Base-by-base conservation (phyloP, 2,888 invertebrate species). In the Glaucopsyche alexis region DNA sequence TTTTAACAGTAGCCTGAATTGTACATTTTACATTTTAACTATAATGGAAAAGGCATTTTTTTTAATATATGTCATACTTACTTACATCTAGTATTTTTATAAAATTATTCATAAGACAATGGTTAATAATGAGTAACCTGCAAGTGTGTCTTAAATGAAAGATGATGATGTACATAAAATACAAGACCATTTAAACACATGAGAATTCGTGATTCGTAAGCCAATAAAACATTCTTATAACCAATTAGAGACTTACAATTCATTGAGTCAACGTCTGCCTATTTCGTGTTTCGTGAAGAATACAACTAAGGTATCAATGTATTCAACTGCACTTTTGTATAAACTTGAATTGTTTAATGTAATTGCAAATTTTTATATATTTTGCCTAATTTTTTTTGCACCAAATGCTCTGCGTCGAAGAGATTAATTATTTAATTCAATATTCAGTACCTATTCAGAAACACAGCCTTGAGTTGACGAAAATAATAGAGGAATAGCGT, bases 191-290 rank as follows among this genome's bases (percentile, higher is more conserved):
- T 60, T 60, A 29, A 29, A 29, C 60, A 60, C 13, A 60, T 60
- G 29, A 60, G 6, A 60, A 38, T 29, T 60, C 55, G 29, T 60
- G 60, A 60, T 29, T 60, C 29, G 60, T 60, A 60, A 60, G 38
- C 38, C 60, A 60, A 60, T 60, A 60, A 60, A 60, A 29, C 29
- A 60, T 60, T 60, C 38, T 60, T 14, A 60, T 60, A 60, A 29
- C 29, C 60, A 60, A 60, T 60, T 60, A 60, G 7, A 29, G 60
- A 60, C 60, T 60, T 60, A 38, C 60, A 60, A 29, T 29, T 60
- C 60, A 60, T 60, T 38, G 60, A 60, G 29, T 60, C 29, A 60
- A 38, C 38, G 38, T 38, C 60, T 60, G 60, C 60, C 29, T 60
- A 60, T 11, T 29, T 38, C 29, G 29, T 29, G 29, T 60, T 29